These are phyloP conservation scores for Leptopterna dolabrata DNA, from an alignment of 2,888 invertebrate species.

Conservation along the genomic window DNA sequence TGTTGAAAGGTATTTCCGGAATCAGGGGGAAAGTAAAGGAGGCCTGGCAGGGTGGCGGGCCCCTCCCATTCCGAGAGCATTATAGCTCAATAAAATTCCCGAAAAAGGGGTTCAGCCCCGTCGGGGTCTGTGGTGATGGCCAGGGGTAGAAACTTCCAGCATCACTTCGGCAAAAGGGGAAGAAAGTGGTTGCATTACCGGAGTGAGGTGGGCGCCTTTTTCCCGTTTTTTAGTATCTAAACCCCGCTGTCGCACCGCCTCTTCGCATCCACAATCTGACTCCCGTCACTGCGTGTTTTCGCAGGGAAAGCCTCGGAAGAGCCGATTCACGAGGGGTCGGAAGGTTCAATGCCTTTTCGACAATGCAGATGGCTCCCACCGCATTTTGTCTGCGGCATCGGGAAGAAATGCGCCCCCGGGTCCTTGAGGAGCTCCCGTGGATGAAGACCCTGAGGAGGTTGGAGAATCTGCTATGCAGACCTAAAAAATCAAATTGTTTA, in stretches of 20 bases:
- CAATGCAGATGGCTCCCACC: background rate
- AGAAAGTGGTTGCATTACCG: slow-evolving; percentile 31
- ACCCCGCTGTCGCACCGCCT: too few relatives aligned
- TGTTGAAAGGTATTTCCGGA: slow-evolving; percentile 24
- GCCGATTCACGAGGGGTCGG: background rate
- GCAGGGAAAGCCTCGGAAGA: background rate
- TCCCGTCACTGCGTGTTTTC: background rate
- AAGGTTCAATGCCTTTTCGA: slow-evolving; percentile 34
- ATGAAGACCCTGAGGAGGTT: too few relatives aligned
- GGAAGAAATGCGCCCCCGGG: background rate
- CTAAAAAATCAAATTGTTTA: too few relatives aligned
- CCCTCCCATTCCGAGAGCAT: slow-evolving; percentile 21
- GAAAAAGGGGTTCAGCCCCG: background rate
- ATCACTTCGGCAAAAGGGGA: background rate
- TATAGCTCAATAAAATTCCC: slow-evolving; percentile 40
- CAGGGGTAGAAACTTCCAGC: background rate
- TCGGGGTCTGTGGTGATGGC: background rate
- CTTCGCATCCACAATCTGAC: too few relatives aligned
- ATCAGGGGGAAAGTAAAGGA: slow-evolving; percentile 1
- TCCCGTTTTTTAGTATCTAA: background rate
- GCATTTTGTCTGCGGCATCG: background rate
- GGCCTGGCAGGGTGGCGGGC: background rate
- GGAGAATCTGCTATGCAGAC: too few relatives aligned
- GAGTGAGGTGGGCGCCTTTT: background rate
- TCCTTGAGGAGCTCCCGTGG: background rate